Evolutionary conservation across 2,888 invertebrate genomes (phyloP).

Genomic region (Branchellion lobata): DNA sequence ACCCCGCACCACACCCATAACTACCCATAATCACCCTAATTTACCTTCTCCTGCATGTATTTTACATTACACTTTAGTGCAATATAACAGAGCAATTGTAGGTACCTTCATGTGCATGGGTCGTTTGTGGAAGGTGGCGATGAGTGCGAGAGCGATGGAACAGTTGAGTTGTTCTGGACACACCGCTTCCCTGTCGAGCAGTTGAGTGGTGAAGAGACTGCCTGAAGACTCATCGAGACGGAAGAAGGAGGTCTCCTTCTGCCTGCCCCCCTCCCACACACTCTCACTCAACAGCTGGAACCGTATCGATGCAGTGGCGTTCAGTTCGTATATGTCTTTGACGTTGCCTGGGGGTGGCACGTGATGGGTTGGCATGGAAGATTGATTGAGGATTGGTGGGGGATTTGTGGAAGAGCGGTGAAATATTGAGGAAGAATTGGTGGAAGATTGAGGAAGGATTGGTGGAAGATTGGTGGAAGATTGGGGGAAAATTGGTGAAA

Average conservation of each 20-base stretch:
- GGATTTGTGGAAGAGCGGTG: no score
- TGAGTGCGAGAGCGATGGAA: not conserved
- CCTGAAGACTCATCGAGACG: not conserved
- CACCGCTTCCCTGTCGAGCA: not conserved
- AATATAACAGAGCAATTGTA: no score
- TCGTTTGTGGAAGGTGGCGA: not conserved
- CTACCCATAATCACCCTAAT: no score
- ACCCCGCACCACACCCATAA: no score
- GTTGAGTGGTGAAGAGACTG: not conserved
- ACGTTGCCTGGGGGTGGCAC: not conserved
- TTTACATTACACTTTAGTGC: no score
- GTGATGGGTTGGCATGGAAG: no score
- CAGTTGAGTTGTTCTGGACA: constrained; percentile 1
- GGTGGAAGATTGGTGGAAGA: no score
- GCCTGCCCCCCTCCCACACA: not conserved
- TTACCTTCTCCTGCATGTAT: no score
- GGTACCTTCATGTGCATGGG: constrained; percentile 3
- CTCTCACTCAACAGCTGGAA: not conserved
- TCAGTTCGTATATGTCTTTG: not conserved
- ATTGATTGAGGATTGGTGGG: no score
- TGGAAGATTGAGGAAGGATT: no score
- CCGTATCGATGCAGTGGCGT: not conserved
- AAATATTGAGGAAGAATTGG: no score
- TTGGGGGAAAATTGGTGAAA: no score
- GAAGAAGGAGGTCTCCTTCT: not conserved